Evolutionary conservation across 1,140 invertebrate species (phyloP).

Genomic region (Drosophila neocordata): DNA sequence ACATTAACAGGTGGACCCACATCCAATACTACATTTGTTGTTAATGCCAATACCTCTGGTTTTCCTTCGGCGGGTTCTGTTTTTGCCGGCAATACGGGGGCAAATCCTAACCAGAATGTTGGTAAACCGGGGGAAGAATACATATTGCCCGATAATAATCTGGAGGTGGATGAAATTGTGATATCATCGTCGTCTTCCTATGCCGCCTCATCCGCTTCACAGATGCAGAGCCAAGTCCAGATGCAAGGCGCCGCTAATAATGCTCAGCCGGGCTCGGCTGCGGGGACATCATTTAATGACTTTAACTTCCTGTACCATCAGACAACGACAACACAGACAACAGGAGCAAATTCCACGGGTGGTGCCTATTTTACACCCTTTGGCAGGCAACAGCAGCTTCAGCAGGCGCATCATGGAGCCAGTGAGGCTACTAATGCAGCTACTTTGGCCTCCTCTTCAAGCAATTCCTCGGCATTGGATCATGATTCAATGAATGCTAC

Average conservation of each 20-base stretch:
- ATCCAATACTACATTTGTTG: conserved; percentile 61
- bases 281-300: conserved; percentile 38
- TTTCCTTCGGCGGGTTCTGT: conserved; percentile 73
- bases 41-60: conserved; percentile 55
- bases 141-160: conserved; percentile 68
- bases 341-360: conserved; percentile 26
- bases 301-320: conserved; percentile 69
- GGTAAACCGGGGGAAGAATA: conserved; percentile 62
- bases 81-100: conserved; percentile 51
- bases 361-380: conserved; percentile 51
- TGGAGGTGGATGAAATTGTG: conserved; percentile 76
- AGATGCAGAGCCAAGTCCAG: conserved; percentile 33
- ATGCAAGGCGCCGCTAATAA: conserved; percentile 16
- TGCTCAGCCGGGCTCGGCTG: conserved; percentile 19
- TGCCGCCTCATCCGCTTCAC: conserved; percentile 47
- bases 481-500: conserved; percentile 70
- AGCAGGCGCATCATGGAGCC: conserved; percentile 45
- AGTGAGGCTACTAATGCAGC: conserved; percentile 77
- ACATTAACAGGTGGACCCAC: conserved; percentile 21
- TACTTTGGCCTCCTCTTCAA: conserved; percentile 70
- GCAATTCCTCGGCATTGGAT: conserved; percentile 62
- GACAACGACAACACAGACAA: conserved; percentile 14
- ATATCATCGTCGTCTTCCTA: conserved; percentile 78
- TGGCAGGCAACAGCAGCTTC: conserved; percentile 52
- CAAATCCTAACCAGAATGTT: conserved; percentile 18